A percentile compares a stretch with the other conserved stretches of the same genome.
phyloP scores from a whole-genome alignment of 2,888 invertebrate species.

The Ophioninae sp. region DNA sequence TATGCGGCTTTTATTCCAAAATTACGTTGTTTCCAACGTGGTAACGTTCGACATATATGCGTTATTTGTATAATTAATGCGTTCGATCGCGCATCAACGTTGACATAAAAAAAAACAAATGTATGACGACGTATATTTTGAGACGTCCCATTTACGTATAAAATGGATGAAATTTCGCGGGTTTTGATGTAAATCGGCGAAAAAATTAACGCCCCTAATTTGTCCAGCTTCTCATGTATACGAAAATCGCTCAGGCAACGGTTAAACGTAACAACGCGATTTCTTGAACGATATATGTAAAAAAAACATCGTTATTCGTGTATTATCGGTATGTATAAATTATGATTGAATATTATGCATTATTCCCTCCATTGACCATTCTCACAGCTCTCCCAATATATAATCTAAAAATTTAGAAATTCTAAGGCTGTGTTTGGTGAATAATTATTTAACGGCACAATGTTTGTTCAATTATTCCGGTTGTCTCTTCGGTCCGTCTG shows the following conservation, averaged over 20 bases:
- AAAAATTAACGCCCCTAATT: not conserved
- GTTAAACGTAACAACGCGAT: constrained; percentile 17
- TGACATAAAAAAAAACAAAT: constrained; percentile 23
- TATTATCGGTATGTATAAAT: constrained; percentile 1
- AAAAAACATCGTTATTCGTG: constrained; percentile 1
- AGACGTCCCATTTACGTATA: constrained; percentile 34
- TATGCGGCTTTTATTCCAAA: constrained; percentile 51
- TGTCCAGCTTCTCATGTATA: constrained; percentile 8
- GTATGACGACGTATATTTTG: not conserved
- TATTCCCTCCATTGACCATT: constrained; percentile 16
- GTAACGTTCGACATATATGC: constrained; percentile 51
- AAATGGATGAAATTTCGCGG: constrained; percentile 37
- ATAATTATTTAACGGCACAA: constrained; percentile 14
- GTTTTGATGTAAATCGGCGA: constrained; percentile 40
- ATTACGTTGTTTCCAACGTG: constrained; percentile 11
- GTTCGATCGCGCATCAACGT: constrained; percentile 17
- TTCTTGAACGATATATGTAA: constrained; percentile 25
- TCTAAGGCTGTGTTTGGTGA: constrained; percentile 23
- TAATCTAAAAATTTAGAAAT: constrained; percentile 34
- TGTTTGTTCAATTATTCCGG: not conserved
- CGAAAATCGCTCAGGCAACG: constrained; percentile 30
- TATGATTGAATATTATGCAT: constrained; percentile 48
- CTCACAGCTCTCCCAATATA: constrained; percentile 27
- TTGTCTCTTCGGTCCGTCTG: not conserved
- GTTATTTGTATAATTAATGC: constrained; percentile 62